Evolutionary conservation across 2,888 invertebrate species (phyloP).

Genomic region (Leucophora obtusa): DNA sequence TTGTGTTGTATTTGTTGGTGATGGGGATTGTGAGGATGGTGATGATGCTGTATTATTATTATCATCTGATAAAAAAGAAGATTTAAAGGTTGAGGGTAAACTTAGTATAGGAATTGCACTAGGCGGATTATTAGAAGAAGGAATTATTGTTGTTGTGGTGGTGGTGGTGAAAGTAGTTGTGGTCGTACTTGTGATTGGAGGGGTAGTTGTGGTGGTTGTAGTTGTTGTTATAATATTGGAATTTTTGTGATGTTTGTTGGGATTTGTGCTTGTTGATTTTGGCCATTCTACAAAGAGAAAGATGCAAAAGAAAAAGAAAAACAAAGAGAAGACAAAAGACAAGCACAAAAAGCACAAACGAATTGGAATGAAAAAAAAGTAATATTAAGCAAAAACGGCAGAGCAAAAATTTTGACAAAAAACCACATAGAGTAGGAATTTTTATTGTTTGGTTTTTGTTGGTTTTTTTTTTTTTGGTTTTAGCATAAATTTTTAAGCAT

Average conservation of each 20-base stretch:
- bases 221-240: slow-evolving; percentile 56
- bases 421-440: slow-evolving; percentile 5
- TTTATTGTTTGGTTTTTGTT: background rate
- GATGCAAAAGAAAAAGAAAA: slow-evolving; percentile 46
- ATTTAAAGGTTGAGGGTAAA: slow-evolving; percentile 69
- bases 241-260: slow-evolving; percentile 55
- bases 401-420: slow-evolving; percentile 40
- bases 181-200: background rate
- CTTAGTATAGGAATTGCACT: slow-evolving; percentile 60
- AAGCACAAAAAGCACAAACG: slow-evolving; percentile 31
- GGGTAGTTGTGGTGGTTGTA: slow-evolving; percentile 34
- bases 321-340: slow-evolving; percentile 38
- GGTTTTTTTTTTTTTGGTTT: slow-evolving; percentile 44
- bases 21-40: slow-evolving; percentile 36
- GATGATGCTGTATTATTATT: slow-evolving; percentile 57
- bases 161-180: slow-evolving; percentile 34
- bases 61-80: slow-evolving; percentile 75
- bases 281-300: slow-evolving; percentile 72
- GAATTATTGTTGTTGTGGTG: slow-evolving; percentile 36
- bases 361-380: slow-evolving; percentile 17
- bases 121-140: slow-evolving; percentile 38
- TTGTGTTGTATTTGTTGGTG: slow-evolving; percentile 51
- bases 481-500: slow-evolving; percentile 40
- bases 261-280: slow-evolving; percentile 70
- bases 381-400: slow-evolving; percentile 5